Evolutionary conservation across 2,888 invertebrate genomes (phyloP).

Genomic region (Eurytoma adleriae): DNA sequence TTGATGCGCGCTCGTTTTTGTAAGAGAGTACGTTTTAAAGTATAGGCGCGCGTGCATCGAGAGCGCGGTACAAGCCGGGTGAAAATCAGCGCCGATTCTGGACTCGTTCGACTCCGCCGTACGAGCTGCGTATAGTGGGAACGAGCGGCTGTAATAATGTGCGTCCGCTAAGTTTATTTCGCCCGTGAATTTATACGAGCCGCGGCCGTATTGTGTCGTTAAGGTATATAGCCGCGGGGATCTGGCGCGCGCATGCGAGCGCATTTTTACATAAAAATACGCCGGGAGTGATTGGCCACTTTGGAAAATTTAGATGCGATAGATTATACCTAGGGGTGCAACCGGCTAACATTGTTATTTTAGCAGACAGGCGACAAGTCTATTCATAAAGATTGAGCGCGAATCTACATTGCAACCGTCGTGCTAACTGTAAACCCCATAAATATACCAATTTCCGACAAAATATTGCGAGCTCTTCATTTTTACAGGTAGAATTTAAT

Average conservation of each 20-base stretch:
- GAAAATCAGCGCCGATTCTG: constrained; percentile 21
- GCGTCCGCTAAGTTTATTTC: constrained; percentile 71
- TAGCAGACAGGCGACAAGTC: constrained; percentile 22
- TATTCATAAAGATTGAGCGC: neutral
- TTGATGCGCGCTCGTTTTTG: constrained; percentile 1
- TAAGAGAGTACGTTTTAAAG: constrained; percentile 1
- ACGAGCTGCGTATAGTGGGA: neutral
- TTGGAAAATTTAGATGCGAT: constrained; percentile 74
- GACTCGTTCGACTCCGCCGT: constrained; percentile 1
- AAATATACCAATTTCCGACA: constrained; percentile 9
- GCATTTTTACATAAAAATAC: constrained; percentile 73
- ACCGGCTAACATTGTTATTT: constrained; percentile 67
- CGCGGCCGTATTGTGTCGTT: constrained; percentile 69
- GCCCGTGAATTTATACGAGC: constrained; percentile 71
- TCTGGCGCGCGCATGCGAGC: constrained; percentile 57
- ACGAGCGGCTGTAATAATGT: constrained; percentile 67
- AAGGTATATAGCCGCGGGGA: constrained; percentile 52
- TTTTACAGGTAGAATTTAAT: neutral
- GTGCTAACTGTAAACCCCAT: neutral
- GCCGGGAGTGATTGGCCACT: constrained; percentile 71
- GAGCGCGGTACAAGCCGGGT: neutral
- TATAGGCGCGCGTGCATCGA: neutral
- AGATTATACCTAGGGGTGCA: constrained; percentile 65
- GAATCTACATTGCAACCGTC: neutral
- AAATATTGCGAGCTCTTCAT: neutral